Evolutionary conservation across 2,888 invertebrate genomes (phyloP).

Genomic region (Tetheella fluctuosa): DNA sequence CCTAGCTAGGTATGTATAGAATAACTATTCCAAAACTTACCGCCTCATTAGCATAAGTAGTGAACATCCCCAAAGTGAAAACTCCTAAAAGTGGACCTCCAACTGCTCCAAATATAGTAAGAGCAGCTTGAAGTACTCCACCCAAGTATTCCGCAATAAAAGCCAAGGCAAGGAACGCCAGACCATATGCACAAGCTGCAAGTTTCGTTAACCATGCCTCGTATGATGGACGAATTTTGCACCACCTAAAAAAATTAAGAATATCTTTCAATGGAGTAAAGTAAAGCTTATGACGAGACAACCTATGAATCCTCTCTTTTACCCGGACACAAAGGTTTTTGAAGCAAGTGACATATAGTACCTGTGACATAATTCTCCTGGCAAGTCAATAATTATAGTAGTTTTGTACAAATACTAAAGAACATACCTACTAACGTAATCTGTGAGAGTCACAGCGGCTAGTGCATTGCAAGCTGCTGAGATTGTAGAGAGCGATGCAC

Average conservation of each 20-base stretch:
- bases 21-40: constrained; percentile 59
- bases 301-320: too few relatives aligned
- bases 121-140: constrained; percentile 93
- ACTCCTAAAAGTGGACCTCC: constrained; percentile 94
- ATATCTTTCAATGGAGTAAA: too few relatives aligned
- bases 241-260: constrained; percentile 69
- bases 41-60: constrained; percentile 88
- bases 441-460: constrained; percentile 94
- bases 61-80: constrained; percentile 94
- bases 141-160: constrained; percentile 93
- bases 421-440: constrained; percentile 86
- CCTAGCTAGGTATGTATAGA: too few relatives aligned
- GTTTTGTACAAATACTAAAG: too few relatives aligned
- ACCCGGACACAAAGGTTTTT: too few relatives aligned
- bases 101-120: constrained; percentile 94
- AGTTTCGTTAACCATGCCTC: constrained; percentile 85
- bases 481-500: constrained; percentile 95
- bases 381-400: too few relatives aligned
- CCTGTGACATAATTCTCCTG: too few relatives aligned
- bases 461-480: constrained; percentile 96
- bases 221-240: constrained; percentile 53
- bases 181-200: constrained; percentile 89
- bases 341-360: too few relatives aligned
- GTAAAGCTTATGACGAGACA: too few relatives aligned
- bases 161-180: constrained; percentile 90